These are phyloP conservation scores for Harpagus bidentatus DNA, from an alignment of 2,113 vertebrate species.

Conservation along the genomic window DNA sequence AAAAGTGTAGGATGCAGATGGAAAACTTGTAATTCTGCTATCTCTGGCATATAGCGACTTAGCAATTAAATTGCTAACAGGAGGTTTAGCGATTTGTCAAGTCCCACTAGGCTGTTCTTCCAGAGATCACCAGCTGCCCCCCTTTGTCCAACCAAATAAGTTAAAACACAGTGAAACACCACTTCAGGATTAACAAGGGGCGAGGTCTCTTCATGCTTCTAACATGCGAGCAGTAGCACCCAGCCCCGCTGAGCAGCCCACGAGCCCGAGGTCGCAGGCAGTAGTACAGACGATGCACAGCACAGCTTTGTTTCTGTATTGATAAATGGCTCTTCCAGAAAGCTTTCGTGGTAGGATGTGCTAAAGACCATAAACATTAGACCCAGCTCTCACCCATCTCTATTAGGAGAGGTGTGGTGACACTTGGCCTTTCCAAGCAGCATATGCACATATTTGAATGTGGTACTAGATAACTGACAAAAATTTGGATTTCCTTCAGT, in stretches of 20 bases:
- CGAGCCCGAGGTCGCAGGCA: not conserved
- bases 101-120: not conserved
- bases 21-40: too few relatives aligned
- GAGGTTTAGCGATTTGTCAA: too few relatives aligned
- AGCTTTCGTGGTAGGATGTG: fast-evolving
- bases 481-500: not conserved
- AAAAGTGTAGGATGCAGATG: too few relatives aligned
- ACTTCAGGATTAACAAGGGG: fast-evolving
- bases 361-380: not conserved
- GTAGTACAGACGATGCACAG: fast-evolving
- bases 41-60: too few relatives aligned
- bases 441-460: not conserved
- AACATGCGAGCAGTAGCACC: not conserved
- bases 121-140: not conserved
- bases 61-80: too few relatives aligned
- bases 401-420: fast-evolving
- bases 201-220: fast-evolving
- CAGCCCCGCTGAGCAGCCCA: fast-evolving
- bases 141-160: not conserved
- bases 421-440: not conserved
- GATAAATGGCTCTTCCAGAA: not conserved
- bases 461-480: not conserved
- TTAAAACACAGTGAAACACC: not conserved
- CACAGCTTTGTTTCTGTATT: not conserved
- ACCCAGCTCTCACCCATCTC: too few relatives aligned